phyloP scores from a whole-genome alignment of 2,888 invertebrate genomes.

The Ichneumoninae sp. region DNA sequence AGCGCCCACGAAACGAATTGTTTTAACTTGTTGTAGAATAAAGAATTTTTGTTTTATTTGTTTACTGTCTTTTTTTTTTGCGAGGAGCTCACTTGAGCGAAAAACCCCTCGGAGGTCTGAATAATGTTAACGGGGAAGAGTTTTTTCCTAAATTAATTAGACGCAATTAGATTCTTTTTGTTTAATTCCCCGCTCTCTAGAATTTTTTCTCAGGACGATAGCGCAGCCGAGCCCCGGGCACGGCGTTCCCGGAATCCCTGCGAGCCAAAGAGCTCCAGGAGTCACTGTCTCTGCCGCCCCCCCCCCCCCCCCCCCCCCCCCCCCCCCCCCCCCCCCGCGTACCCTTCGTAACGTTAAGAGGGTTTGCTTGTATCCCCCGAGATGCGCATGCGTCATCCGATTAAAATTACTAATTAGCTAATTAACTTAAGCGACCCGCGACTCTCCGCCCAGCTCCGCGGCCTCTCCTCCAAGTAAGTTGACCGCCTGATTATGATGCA shows the following conservation, averaged over 20 bases:
- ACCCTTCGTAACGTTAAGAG: constrained; percentile 81
- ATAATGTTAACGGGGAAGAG: constrained; percentile 71
- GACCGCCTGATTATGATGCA: constrained; percentile 84
- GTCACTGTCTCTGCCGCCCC: constrained; percentile 62
- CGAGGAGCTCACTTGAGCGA: constrained; percentile 22
- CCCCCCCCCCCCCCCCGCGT: constrained; percentile 59
- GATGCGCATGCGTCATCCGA: constrained; percentile 85
- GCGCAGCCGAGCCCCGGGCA: constrained; percentile 37
- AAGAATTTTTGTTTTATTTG: background rate
- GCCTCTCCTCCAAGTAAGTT: constrained; percentile 77
- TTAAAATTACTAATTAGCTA: constrained; percentile 85
- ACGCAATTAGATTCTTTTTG: constrained; percentile 78
- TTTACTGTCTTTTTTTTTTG: background rate
- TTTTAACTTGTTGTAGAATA: too few relatives aligned
- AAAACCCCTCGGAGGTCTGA: constrained; percentile 48
- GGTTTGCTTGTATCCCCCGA: constrained; percentile 84
- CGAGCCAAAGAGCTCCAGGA: constrained; percentile 57
- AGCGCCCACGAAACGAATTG: background rate
- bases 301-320: constrained; percentile 52
- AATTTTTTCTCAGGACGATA: constrained; percentile 68
- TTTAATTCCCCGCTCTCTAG: background rate
- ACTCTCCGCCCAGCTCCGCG: constrained; percentile 70
- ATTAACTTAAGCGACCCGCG: constrained; percentile 82
- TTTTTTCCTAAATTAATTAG: constrained; percentile 84
- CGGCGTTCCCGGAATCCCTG: constrained; percentile 43